These are phyloP conservation scores for Petroica traversi DNA, from an alignment of 2,113 vertebrate species.

Conservation along the genomic window DNA sequence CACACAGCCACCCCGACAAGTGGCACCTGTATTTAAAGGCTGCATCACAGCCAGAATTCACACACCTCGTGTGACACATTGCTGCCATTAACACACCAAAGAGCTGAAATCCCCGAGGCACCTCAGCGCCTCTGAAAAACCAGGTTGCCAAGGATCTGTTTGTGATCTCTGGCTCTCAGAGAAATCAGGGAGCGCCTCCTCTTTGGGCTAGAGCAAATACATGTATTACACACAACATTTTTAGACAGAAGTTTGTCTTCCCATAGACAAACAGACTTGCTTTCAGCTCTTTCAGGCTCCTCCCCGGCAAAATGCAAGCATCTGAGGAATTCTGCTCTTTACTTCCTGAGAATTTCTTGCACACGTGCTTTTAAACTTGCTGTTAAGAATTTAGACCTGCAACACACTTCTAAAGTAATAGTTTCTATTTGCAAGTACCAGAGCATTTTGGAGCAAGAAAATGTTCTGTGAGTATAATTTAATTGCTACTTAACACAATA, in stretches of 20 bases:
- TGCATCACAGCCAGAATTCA: neutral
- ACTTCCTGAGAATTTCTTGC: neutral
- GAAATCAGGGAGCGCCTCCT: neutral
- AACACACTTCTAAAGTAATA: neutral
- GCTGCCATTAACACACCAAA: neutral
- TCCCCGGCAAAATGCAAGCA: neutral
- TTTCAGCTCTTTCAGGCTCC: neutral
- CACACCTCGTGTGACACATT: neutral
- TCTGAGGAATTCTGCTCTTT: neutral
- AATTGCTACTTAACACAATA: neutral
- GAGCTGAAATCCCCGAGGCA: neutral
- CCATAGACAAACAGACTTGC: neutral
- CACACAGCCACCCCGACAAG: neutral
- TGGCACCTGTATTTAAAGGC: neutral
- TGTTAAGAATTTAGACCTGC: neutral
- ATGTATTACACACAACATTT: neutral
- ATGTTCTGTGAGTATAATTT: neutral
- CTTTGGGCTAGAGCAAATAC: neutral
- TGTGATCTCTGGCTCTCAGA: neutral
- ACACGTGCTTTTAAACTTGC: neutral
- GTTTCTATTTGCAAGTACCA: neutral
- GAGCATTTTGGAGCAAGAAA: neutral
- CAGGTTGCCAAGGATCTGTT: neutral
- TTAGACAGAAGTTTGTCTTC: neutral
- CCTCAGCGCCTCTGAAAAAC: neutral